Evolutionary conservation across 35 echinoderm and acorn worm species (phyloP), one percentile per base, ranked within the genome.

Genomic region (Diadema setosum): DNA sequence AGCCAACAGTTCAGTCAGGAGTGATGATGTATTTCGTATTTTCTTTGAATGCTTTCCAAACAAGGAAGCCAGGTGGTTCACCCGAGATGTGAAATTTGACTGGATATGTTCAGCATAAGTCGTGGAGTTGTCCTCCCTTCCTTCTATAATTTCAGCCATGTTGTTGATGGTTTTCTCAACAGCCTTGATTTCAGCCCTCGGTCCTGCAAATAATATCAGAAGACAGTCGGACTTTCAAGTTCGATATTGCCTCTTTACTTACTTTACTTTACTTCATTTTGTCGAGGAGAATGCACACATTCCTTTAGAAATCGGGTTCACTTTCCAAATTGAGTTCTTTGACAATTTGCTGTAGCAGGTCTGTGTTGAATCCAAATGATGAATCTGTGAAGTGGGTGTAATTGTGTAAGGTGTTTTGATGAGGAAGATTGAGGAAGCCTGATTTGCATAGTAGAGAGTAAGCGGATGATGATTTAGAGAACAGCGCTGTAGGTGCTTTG

Each of bases 401-500:
- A 20, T 31, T 25, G 15, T 74, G 74, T 24, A 91, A 39, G 2
- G 88, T 91, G 40, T 85, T 85, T 1, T 31, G 81, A 85, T 85
- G 88, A 36, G 82, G 88, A 5, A 91, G 60, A 7, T 39, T 30
- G 6, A 91, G 9, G 49, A 91, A 91, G 5, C 82, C 67, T 33
- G 83, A 87, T 24, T 78, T 46, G n/a, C 90, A 65, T 0, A 91
- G 20, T 16, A 87, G 41, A 36, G 42, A 86, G 67, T 91, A 82
- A 32, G 90, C 45, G 4, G 83, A 39, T 9, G 90, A 91, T 60
- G 55, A 33, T 80, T 34, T n/a, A 91, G 12, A n/a, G 90, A 82
- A 39, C 48, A 52, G 48, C 4, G 89, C 94, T 11, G 85, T 85
- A 24, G 83, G 86, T 85, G 85, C 83, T 81, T 52, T 91, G 0